Percentiles rank a stretch among this genome's conserved stretches.
phyloP scores from a whole-genome alignment of 2,113 vertebrate species.

The Crotalus helleri region DNA sequence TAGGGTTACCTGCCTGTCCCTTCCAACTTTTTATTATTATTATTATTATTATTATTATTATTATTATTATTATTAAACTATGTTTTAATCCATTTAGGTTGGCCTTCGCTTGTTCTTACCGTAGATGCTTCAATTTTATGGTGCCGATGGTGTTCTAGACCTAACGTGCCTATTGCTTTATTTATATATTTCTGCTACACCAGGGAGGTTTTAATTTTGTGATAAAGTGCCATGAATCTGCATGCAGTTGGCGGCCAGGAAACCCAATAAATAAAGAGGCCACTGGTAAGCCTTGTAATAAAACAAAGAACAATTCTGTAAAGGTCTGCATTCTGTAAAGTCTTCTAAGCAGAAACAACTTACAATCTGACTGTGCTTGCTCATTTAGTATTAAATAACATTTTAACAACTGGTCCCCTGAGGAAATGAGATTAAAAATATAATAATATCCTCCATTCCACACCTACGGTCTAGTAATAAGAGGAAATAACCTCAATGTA shows the following conservation, averaged over 20 bases:
- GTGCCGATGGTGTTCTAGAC: neutral
- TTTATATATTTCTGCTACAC: neutral
- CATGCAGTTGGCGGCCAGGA: neutral
- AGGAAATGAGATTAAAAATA: neutral
- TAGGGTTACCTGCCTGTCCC: no score
- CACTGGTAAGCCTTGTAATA: neutral
- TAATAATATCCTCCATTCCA: neutral
- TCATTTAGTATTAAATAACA: neutral
- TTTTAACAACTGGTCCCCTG: neutral
- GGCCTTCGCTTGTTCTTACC: neutral
- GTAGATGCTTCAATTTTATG: neutral
- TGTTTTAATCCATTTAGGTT: neutral
- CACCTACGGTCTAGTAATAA: neutral
- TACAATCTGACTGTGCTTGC: neutral
- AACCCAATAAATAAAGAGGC: neutral
- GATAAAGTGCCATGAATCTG: neutral
- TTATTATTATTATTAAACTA: no score
- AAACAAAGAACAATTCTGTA: neutral
- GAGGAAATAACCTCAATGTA: neutral
- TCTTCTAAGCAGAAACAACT: neutral
- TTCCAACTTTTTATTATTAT: no score
- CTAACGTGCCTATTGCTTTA: neutral
- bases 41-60: no score
- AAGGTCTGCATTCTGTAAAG: neutral
- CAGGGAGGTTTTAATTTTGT: neutral